phyloP scores from a whole-genome alignment of 2,797 vertebrate genomes.

The Schizopygopsis malacanthus region DNA sequence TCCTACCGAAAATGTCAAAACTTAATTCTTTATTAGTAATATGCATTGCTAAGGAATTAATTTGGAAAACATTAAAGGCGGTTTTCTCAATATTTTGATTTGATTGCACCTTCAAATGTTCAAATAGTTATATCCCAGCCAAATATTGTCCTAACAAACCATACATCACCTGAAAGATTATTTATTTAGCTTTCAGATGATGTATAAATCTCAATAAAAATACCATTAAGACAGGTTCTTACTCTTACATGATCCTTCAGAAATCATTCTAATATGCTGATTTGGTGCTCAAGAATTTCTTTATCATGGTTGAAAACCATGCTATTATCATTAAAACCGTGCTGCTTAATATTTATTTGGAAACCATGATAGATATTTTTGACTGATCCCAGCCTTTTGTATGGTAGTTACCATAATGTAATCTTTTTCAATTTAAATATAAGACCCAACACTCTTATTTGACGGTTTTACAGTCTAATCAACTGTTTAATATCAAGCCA shows the following conservation, averaged over 20 bases:
- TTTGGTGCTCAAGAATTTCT: no score
- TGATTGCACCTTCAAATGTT: no score
- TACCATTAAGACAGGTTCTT: not conserved
- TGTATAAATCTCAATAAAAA: no score
- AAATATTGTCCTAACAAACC: not conserved
- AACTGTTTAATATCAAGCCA: slow-evolving; percentile 14
- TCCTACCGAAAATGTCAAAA: no score
- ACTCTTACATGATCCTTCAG: no score
- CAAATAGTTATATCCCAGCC: no score
- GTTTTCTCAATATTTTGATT: no score
- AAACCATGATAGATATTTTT: not conserved
- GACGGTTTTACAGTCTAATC: not conserved
- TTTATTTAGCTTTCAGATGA: not conserved
- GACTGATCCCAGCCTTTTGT: not conserved
- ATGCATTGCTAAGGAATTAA: no score
- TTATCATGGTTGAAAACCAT: not conserved
- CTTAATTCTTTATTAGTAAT: no score
- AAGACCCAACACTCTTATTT: not conserved
- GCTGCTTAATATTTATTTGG: not conserved
- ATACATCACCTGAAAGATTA: not conserved
- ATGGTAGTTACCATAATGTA: not conserved
- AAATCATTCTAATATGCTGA: no score
- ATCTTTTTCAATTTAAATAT: not conserved
- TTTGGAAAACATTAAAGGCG: no score
- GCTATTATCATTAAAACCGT: no score